These are phyloP conservation scores for Drosophila fulvimacula DNA, from an alignment of 2,888 invertebrate genomes.

Conservation along the genomic window DNA sequence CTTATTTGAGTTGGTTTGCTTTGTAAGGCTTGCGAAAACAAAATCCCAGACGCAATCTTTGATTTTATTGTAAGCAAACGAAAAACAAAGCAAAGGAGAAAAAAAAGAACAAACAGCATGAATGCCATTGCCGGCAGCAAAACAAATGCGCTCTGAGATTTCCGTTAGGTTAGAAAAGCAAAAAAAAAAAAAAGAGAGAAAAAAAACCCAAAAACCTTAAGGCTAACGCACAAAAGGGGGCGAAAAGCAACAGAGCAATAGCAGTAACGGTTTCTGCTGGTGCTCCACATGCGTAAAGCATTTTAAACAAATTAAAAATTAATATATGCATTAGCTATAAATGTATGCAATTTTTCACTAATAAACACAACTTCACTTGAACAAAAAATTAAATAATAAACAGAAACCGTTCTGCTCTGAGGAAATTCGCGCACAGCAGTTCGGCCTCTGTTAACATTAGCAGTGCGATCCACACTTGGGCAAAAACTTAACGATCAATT, in stretches of 20 bases:
- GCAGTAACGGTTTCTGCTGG: conserved; percentile 12
- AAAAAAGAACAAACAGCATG: conserved; percentile 51
- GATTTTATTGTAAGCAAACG: conserved; percentile 67
- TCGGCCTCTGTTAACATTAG: not conserved
- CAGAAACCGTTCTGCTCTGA: not conserved
- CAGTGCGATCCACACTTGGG: not conserved
- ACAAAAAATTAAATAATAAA: not conserved
- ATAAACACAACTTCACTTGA: not conserved
- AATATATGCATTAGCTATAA: too few relatives aligned
- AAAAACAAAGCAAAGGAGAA: conserved; percentile 41
- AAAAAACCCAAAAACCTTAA: conserved; percentile 42
- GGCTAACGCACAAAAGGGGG: conserved; percentile 25
- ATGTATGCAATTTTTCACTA: not conserved
- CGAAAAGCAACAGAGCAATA: conserved; percentile 5
- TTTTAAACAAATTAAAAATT: too few relatives aligned
- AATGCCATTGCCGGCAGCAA: conserved; percentile 43
- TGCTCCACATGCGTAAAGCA: conserved; percentile 35
- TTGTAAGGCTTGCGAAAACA: conserved; percentile 65
- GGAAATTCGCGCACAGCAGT: not conserved
- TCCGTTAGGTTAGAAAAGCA: conserved; percentile 60
- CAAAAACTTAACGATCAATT: not conserved
- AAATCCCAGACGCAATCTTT: conserved; percentile 76
- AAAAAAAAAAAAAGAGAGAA: too few relatives aligned
- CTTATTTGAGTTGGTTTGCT: conserved; percentile 62
- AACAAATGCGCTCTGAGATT: conserved; percentile 64